Evolutionary conservation across 2,113 vertebrate species (phyloP).

Genomic region (Dromaius novaehollandiae): DNA sequence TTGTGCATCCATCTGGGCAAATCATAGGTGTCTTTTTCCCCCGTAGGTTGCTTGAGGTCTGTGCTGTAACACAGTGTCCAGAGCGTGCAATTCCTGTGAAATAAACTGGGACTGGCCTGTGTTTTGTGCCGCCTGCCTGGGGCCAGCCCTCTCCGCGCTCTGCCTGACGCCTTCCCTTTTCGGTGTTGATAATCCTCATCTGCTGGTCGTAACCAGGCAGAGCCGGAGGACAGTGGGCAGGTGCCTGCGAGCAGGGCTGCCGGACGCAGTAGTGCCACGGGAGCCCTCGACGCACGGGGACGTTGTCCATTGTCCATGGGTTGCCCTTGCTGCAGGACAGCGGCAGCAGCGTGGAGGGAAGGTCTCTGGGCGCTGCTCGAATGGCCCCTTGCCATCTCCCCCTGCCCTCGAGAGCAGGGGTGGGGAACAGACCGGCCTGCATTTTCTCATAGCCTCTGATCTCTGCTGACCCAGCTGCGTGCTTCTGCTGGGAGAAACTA

Average conservation of each 20-base stretch:
- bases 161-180: neutral
- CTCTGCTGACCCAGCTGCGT: constrained; percentile 61
- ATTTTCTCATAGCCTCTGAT: constrained; percentile 63
- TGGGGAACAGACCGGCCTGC: constrained; percentile 9
- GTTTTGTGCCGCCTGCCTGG: neutral
- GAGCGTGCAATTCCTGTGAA: neutral
- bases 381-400: neutral
- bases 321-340: neutral
- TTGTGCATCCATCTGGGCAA: neutral
- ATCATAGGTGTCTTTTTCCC: neutral
- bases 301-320: too few species aligned
- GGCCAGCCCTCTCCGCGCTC: neutral
- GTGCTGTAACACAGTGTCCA: neutral
- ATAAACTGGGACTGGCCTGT: too few species aligned
- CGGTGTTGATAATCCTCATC: neutral
- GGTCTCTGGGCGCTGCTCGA: neutral
- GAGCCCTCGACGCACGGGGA: neutral
- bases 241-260: neutral
- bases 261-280: neutral
- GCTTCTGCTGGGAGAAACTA: constrained; percentile 35
- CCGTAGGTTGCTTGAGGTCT: too few species aligned
- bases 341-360: rapidly evolving
- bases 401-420: neutral
- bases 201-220: neutral
- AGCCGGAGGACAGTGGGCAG: neutral